Evolutionary conservation across 2,888 invertebrate genomes (phyloP), one percentile per base, ranked within the genome.

Genomic region (Tipula helvola): DNA sequence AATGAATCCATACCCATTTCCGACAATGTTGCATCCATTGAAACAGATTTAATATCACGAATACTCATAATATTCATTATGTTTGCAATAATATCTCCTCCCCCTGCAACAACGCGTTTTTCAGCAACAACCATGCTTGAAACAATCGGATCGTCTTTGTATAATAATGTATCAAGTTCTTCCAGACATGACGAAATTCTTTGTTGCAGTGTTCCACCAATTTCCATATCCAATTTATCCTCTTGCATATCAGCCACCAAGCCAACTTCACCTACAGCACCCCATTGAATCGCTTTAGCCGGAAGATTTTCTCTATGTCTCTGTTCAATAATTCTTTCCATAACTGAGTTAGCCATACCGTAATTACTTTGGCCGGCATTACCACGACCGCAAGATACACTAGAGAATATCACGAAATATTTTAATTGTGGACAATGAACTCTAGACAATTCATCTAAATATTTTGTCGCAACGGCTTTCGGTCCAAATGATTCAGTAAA

Each of bases 1-100:
- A 99, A 95, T 1, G 98, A 98, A 92, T 99, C 98, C 95, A 99
- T 96, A 44, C 99, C 99, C 88, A 99, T 92, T 90, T 99, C 98
- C 0, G 97, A 96, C 1, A 99, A 92, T 0, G 95, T 94, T 0
- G 95, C 93, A 89, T 95, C 94, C 87, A 94, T 93, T 84, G 95
- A 95, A 0, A 95, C 93, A 0, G 93, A 94, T 91, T 95, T 96
- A 89, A 94, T 90, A 89, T 95, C 95, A 89, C 94, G 93, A 88
- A 95, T 93, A 88, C 94, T 93, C 93, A 94, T 93, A 86, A 95
- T 94, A 89, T 94, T 93, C 87, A 95, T 93, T 1, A 96, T 95
- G 36, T 96, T 94, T 88, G 96, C 95, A 0, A 97, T 94, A 86
- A 96, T 93, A 89, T 94, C 94, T 57, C 44, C 44, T 44, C 94